Percentiles rank a stretch among this genome's conserved stretches.
phyloP scores from a whole-genome alignment of 1,140 invertebrate species.

The Drosophila lini region DNA sequence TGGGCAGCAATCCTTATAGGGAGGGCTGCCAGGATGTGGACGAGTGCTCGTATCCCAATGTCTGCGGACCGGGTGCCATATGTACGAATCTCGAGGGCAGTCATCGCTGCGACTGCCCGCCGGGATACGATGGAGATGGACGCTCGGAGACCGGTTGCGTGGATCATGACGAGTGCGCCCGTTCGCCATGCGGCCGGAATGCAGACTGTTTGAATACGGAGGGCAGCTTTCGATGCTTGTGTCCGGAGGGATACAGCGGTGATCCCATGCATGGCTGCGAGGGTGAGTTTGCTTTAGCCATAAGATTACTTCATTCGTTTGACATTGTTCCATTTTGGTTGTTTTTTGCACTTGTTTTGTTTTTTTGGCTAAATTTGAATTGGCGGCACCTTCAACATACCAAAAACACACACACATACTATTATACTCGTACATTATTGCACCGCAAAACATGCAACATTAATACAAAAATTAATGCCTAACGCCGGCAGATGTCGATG shows the following conservation, averaged over 20 bases:
- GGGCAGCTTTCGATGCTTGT: conserved; percentile 90
- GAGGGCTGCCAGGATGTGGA: conserved; percentile 93
- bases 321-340: conserved; percentile 58
- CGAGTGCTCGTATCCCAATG: conserved; percentile 90
- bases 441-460: conserved; percentile 70
- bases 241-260: conserved; percentile 91
- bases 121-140: conserved; percentile 91
- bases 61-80: conserved; percentile 91
- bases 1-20: conserved; percentile 91
- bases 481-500: conserved; percentile 90
- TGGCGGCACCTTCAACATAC: conserved; percentile 53
- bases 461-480: conserved; percentile 71
- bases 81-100: conserved; percentile 92
- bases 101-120: conserved; percentile 92
- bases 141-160: conserved; percentile 88
- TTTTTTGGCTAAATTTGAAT: conserved; percentile 44
- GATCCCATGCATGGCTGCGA: conserved; percentile 89
- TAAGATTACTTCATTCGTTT: conserved; percentile 4
- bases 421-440: conserved; percentile 51
- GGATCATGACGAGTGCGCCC: conserved; percentile 89
- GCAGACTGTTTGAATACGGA: conserved; percentile 90
- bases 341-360: conserved; percentile 59
- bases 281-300: conserved; percentile 85
- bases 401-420: conserved; percentile 38
- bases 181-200: conserved; percentile 89